Conservation (phyloP, 1,140 invertebrate species). For the Triops longicaudatus region DNA sequence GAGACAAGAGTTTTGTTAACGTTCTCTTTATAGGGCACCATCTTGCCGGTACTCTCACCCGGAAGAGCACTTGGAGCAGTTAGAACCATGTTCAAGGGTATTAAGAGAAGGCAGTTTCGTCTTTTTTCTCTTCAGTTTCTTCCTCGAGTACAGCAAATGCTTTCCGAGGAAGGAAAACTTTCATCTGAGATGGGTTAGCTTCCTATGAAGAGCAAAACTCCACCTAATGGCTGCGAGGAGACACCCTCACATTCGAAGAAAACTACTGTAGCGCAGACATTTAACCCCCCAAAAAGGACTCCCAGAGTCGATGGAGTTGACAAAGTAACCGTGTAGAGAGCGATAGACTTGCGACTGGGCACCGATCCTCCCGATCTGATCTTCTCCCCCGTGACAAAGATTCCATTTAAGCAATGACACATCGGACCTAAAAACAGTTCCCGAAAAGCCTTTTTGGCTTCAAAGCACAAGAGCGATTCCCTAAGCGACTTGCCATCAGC, state of each 20-base stretch:
- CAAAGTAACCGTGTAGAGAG: too few relatives aligned
- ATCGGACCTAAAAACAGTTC: neutral
- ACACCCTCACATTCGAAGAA: neutral
- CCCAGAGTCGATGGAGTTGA: too few relatives aligned
- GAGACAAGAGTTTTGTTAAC: neutral
- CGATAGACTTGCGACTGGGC: too few relatives aligned
- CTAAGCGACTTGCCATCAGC: neutral
- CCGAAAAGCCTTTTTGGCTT: neutral
- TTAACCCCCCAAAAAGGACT: too few relatives aligned
- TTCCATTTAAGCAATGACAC: neutral
- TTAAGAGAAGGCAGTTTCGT: neutral
- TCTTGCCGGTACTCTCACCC: neutral
- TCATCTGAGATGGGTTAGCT: neutral
- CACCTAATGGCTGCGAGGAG: neutral
- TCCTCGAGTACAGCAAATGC: neutral
- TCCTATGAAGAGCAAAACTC: neutral
- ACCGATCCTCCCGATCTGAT: neutral
- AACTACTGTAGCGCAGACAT: too few relatives aligned
- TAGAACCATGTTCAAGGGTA: neutral
- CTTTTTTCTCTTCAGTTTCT: too few relatives aligned
- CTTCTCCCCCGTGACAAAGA: neutral
- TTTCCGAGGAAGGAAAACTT: neutral
- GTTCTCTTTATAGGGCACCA: neutral
- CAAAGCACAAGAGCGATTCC: neutral
- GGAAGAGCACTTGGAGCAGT: slow-evolving; percentile 3